phyloP scores from a whole-genome alignment of 2,797 vertebrate genomes.

The Alfaro cultratus region DNA sequence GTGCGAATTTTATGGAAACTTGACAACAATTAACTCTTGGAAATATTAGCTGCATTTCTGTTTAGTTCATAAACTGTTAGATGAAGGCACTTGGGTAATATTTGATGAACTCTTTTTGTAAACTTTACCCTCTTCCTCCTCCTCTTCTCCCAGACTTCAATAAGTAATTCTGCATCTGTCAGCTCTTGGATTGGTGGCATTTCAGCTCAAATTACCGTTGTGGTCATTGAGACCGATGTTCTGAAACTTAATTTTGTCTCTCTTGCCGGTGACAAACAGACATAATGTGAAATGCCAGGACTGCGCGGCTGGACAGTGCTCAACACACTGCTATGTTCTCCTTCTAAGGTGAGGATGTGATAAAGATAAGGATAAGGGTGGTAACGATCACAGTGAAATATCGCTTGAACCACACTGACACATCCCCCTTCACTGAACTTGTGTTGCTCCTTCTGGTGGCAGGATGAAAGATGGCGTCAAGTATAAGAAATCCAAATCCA shows the following conservation, averaged over 20 bases:
- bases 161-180: constrained; percentile 9
- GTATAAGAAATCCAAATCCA: constrained; percentile 87
- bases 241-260: constrained; percentile 77
- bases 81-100: too few species aligned
- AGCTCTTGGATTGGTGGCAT: constrained; percentile 14
- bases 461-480: constrained; percentile 87
- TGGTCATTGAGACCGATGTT: constrained; percentile 75
- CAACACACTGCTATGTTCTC: constrained; percentile 83
- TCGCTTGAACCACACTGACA: constrained; percentile 54
- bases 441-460: constrained; percentile 55
- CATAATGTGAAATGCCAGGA: constrained; percentile 81
- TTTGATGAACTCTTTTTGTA: not conserved
- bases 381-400: constrained; percentile 80
- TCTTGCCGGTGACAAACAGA: constrained; percentile 73
- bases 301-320: constrained; percentile 79
- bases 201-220: constrained; percentile 41
- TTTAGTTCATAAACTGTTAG: not conserved
- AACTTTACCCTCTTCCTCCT: constrained; percentile 44
- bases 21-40: not conserved
- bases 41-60: not conserved
- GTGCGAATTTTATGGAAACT: not conserved
- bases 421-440: constrained; percentile 47
- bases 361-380: constrained; percentile 77
- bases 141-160: constrained; percentile 45
- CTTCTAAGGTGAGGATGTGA: constrained; percentile 79